Percentiles rank a stretch among this genome's conserved stretches.
phyloP scores from a whole-genome alignment of 2,113 vertebrate genomes.

The Apodemus speciosus region DNA sequence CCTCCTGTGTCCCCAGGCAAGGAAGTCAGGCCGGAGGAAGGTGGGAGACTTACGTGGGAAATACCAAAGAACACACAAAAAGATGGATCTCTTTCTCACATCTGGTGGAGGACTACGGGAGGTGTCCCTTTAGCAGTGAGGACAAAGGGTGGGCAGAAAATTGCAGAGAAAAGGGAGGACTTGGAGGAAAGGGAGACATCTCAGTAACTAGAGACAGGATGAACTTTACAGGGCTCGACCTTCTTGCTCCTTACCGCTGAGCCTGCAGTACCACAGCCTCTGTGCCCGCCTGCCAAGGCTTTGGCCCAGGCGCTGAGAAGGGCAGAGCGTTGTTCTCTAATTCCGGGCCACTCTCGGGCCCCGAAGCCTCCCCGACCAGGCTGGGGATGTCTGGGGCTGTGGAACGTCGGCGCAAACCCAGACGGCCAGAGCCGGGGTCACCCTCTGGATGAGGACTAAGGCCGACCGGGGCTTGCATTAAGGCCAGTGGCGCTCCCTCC shows the following conservation, averaged over 20 bases:
- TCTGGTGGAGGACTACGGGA: background rate
- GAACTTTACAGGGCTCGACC: background rate
- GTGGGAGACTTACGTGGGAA: background rate
- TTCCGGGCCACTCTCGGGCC: slow-evolving; percentile 55
- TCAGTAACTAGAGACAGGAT: background rate
- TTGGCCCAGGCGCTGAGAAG: slow-evolving; percentile 45
- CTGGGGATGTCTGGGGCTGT: slow-evolving; percentile 82
- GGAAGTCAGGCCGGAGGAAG: background rate
- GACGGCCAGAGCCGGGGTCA: slow-evolving; percentile 56
- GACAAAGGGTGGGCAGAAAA: background rate
- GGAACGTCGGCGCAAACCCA: slow-evolving; percentile 77
- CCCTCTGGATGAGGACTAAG: slow-evolving; percentile 76
- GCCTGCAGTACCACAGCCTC: slow-evolving; percentile 71
- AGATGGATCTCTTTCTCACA: background rate
- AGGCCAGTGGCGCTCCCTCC: slow-evolving; percentile 60
- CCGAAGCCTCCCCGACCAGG: slow-evolving; percentile 70
- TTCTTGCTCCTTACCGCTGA: slow-evolving; percentile 62
- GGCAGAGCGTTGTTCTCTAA: slow-evolving; percentile 69
- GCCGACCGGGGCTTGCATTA: slow-evolving; percentile 65
- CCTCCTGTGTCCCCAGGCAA: background rate
- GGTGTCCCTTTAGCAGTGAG: slow-evolving; percentile 9
- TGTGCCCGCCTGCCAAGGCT: slow-evolving; percentile 56
- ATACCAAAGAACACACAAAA: slow-evolving; percentile 34
- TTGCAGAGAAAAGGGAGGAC: background rate
- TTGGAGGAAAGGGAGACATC: background rate